These are phyloP conservation scores for Paradisaea rubra DNA, from an alignment of 2,113 vertebrate species.

Conservation along the genomic window DNA sequence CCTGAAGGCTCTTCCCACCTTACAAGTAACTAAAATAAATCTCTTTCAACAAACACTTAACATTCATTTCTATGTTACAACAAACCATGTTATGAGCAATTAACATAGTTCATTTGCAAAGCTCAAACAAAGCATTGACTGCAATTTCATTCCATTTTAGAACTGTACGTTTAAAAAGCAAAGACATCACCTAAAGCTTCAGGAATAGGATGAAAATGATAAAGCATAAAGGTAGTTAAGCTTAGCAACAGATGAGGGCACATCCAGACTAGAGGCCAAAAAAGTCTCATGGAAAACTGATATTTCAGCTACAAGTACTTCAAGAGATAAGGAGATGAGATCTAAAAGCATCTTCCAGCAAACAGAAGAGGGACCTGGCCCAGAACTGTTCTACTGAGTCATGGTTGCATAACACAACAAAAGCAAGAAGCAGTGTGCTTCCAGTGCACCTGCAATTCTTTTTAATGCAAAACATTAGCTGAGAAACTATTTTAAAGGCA, in stretches of 20 bases:
- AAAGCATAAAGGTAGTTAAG: not conserved
- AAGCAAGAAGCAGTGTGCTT: not conserved
- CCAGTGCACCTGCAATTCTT: not conserved
- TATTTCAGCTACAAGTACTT: not conserved
- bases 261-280: not conserved
- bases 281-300: not conserved
- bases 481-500: not conserved
- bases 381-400: not conserved
- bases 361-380: not conserved
- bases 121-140: not conserved
- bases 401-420: not conserved
- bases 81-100: not conserved
- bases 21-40: not conserved
- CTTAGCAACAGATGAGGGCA: not conserved
- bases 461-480: not conserved
- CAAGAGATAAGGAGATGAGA: not conserved
- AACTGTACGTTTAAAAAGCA: not conserved
- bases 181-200: not conserved
- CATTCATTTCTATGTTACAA: not conserved
- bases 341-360: not conserved
- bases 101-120: not conserved
- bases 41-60: not conserved
- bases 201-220: not conserved
- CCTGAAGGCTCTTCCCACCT: not conserved
- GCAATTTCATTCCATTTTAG: not conserved